A percentile compares a stretch with the other conserved stretches of the same genome.
Evolutionary conservation across 2,888 invertebrate species (phyloP).

Genomic region (Melitaea athalia): DNA sequence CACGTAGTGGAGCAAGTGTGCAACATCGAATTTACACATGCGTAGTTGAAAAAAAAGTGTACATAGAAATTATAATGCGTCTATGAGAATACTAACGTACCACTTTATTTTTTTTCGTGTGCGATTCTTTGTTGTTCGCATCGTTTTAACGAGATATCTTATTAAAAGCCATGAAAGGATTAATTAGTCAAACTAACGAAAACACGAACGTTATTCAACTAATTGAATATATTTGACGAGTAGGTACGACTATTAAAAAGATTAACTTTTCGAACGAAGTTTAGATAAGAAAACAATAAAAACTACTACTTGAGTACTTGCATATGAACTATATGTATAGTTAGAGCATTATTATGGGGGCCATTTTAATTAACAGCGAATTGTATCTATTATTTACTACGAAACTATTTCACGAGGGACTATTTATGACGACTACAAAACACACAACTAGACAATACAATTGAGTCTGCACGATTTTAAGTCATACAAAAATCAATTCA

Average conservation of each 20-base stretch:
- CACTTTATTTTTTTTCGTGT: slow-evolving; percentile 4
- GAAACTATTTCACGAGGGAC: too few species aligned
- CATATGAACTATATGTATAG: too few species aligned
- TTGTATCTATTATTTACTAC: too few species aligned
- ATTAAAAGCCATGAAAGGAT: background rate
- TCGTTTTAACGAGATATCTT: background rate
- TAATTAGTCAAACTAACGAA: background rate
- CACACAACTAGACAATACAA: too few species aligned
- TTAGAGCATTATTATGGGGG: too few species aligned
- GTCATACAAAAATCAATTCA: too few species aligned
- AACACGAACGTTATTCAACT: background rate
- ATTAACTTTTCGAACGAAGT: too few species aligned
- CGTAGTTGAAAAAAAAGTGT: background rate
- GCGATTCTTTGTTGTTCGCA: slow-evolving; percentile 2
- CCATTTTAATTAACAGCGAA: too few species aligned
- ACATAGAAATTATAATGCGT: background rate
- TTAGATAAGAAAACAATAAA: too few species aligned
- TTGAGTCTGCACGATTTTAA: too few species aligned
- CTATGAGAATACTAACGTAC: slow-evolving; percentile 4
- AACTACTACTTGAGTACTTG: too few species aligned
- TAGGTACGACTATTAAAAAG: background rate
- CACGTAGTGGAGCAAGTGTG: slow-evolving; percentile 2
- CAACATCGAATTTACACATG: slow-evolving; percentile 5
- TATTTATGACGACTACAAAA: too few species aligned
- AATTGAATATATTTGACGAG: background rate